These are phyloP conservation scores for Catamblyrhynchus diadema DNA, from an alignment of 2,797 vertebrate species.

Conservation along the genomic window DNA sequence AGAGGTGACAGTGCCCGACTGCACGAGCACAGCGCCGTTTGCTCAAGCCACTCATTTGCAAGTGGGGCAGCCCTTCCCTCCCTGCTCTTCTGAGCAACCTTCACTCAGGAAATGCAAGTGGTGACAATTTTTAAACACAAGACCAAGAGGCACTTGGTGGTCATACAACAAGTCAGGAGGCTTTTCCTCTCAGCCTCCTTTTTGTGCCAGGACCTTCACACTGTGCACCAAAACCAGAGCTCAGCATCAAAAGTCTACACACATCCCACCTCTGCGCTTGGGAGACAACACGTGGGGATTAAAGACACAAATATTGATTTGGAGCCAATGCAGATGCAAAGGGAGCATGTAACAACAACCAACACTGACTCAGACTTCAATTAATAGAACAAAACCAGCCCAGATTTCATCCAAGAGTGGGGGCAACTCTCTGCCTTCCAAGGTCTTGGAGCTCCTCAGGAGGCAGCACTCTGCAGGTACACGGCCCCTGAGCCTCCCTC, in stretches of 20 bases:
- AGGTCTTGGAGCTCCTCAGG: neutral
- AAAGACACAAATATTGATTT: constrained; percentile 42
- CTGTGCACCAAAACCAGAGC: neutral
- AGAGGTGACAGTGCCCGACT: neutral
- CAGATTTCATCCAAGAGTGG: neutral
- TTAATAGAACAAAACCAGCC: neutral
- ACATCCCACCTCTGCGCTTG: neutral
- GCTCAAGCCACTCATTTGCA: neutral
- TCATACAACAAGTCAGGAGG: neutral
- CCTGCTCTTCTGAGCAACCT: neutral
- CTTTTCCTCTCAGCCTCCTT: neutral
- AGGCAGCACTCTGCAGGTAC: neutral
- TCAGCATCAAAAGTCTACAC: neutral
- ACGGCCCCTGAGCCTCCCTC: neutral
- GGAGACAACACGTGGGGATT: constrained; percentile 36
- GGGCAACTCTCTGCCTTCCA: neutral
- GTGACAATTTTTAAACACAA: neutral
- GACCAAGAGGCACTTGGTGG: neutral
- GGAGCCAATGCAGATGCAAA: constrained; percentile 3
- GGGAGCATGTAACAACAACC: constrained; percentile 8
- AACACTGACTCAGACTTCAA: constrained; percentile 18
- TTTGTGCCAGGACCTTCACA: neutral
- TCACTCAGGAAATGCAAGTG: neutral
- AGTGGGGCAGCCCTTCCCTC: neutral
- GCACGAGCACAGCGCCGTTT: fast-evolving